Conservation (phyloP, 1,140 invertebrate genomes). For the Zaprionus tsacasi region DNA sequence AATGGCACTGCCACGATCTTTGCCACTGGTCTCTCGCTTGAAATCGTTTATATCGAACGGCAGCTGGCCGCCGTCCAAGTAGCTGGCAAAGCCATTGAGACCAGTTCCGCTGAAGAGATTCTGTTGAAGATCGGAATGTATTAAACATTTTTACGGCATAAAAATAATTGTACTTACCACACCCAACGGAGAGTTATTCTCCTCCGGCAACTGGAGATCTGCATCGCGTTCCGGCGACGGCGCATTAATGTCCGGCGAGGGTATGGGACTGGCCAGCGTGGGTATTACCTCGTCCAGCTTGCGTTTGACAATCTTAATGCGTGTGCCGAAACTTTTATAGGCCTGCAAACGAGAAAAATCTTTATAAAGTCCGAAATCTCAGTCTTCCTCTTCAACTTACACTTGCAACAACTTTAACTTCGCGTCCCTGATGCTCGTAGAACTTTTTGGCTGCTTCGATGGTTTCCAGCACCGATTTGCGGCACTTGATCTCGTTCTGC, state of each 20-base stretch:
- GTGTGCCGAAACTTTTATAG: constrained; percentile 95
- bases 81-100: constrained; percentile 78
- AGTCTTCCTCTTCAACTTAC: constrained; percentile 86
- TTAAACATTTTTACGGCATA: not conserved
- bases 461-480: constrained; percentile 90
- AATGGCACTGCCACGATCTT: constrained; percentile 79
- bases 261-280: constrained; percentile 88
- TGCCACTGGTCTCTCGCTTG: constrained; percentile 65
- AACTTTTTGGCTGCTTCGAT: constrained; percentile 93
- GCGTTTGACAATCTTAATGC: constrained; percentile 93
- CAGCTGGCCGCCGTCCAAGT: constrained; percentile 75
- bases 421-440: constrained; percentile 94
- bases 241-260: constrained; percentile 91
- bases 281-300: constrained; percentile 92
- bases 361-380: not conserved
- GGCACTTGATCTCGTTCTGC: constrained; percentile 92
- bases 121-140: constrained; percentile 33
- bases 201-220: constrained; percentile 89
- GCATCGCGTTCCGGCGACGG: constrained; percentile 93
- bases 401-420: constrained; percentile 96
- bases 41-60: constrained; percentile 84
- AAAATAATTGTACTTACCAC: constrained; percentile 38
- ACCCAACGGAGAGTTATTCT: constrained; percentile 63
- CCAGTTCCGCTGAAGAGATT: constrained; percentile 69
- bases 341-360: constrained; percentile 86